phyloP scores from a whole-genome alignment of 2,888 invertebrate genomes.

The Panzeria rudis region DNA sequence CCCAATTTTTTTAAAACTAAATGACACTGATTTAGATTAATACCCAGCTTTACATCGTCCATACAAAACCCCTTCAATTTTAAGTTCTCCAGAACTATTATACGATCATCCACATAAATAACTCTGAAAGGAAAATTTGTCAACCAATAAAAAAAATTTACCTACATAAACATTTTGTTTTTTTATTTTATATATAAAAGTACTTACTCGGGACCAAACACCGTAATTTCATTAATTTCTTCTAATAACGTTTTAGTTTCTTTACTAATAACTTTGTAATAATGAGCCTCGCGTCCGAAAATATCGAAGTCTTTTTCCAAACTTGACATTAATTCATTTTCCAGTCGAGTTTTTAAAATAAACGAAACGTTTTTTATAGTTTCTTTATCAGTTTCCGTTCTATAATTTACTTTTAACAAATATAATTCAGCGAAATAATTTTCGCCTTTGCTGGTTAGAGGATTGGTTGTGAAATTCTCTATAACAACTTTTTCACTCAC shows the following conservation, averaged over 20 bases:
- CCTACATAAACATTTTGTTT: no score
- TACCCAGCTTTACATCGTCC: constrained; percentile 84
- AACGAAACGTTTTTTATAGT: constrained; percentile 69
- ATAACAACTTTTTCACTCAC: constrained; percentile 67
- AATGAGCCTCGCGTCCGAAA: constrained; percentile 76
- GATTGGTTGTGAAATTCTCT: constrained; percentile 72
- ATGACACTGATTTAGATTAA: constrained; percentile 84
- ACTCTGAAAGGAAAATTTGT: constrained; percentile 69
- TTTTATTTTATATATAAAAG: background rate
- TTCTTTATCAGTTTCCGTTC: constrained; percentile 48
- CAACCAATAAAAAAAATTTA: background rate
- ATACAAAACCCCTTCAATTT: constrained; percentile 84
- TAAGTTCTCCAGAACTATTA: constrained; percentile 84
- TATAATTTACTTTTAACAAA: constrained; percentile 74
- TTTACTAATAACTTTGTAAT: constrained; percentile 75
- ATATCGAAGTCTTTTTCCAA: constrained; percentile 77
- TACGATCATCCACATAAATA: constrained; percentile 76
- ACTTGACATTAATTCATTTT: constrained; percentile 75
- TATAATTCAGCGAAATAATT: constrained; percentile 78
- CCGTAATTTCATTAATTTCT: constrained; percentile 74
- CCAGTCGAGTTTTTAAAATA: constrained; percentile 77
- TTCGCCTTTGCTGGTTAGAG: constrained; percentile 78
- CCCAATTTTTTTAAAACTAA: constrained; percentile 84
- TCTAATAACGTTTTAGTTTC: constrained; percentile 73
- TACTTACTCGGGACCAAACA: constrained; percentile 77